These are phyloP conservation scores for Cyprinella venusta DNA, from an alignment of 2,797 vertebrate genomes.

Conservation along the genomic window DNA sequence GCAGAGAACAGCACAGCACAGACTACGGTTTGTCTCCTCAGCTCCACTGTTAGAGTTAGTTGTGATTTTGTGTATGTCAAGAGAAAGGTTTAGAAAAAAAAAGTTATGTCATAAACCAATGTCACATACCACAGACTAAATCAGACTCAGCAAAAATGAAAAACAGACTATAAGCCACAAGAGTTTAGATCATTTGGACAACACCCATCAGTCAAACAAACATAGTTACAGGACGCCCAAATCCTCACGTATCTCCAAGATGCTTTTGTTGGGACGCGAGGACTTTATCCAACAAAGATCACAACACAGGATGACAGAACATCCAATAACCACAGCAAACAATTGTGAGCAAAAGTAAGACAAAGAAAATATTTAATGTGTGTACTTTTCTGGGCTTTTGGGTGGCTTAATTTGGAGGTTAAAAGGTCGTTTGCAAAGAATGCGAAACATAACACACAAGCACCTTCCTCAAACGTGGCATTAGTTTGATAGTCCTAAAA, in stretches of 20 bases:
- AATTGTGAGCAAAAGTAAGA: slow-evolving; percentile 42
- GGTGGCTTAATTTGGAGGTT: slow-evolving; percentile 33
- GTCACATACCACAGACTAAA: slow-evolving; percentile 13
- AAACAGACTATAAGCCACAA: slow-evolving; percentile 43
- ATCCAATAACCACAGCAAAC: slow-evolving; percentile 36
- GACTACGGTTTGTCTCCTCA: neutral
- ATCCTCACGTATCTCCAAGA: slow-evolving; percentile 48
- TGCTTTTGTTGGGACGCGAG: slow-evolving; percentile 33
- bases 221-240: slow-evolving; percentile 22
- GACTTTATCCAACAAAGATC: slow-evolving; percentile 47
- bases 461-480: slow-evolving; percentile 48
- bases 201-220: slow-evolving; percentile 46
- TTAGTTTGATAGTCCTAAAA: slow-evolving; percentile 55
- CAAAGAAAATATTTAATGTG: slow-evolving; percentile 53
- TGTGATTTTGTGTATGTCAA: neutral
- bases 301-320: slow-evolving; percentile 47
- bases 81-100: neutral
- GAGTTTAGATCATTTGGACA: slow-evolving; percentile 40
- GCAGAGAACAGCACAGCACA: neutral
- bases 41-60: neutral
- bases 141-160: slow-evolving; percentile 35
- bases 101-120: slow-evolving; percentile 8
- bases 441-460: slow-evolving; percentile 50
- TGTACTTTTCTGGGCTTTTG: slow-evolving; percentile 14
- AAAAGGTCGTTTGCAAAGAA: slow-evolving; percentile 52